A percentile compares a stretch with the other conserved stretches of the same genome.
Conservation (phyloP, 2,797 vertebrate genomes). For the Tympanoctomys barrerae region DNA sequence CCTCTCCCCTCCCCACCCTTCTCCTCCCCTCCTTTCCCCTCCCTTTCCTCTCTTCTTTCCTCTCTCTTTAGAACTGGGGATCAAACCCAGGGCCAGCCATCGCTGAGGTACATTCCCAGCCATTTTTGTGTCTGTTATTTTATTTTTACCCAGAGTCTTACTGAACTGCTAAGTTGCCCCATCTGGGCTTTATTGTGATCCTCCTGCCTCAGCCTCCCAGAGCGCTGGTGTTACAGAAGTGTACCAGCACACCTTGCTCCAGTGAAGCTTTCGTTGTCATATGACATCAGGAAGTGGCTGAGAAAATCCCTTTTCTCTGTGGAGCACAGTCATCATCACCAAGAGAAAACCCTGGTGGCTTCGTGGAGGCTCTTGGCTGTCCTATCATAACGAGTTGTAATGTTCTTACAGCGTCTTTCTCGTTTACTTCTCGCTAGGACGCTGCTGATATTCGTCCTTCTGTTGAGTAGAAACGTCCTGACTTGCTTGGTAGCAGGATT, state of each 20-base stretch:
- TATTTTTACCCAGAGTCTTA: neutral
- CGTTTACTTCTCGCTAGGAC: neutral
- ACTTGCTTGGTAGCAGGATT: neutral
- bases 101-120: neutral
- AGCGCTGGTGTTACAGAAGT: neutral
- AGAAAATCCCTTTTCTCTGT: neutral
- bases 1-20: too few relatives aligned
- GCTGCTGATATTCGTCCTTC: neutral
- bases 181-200: neutral
- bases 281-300: neutral
- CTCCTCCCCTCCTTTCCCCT: too few relatives aligned
- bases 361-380: neutral
- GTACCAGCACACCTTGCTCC: neutral
- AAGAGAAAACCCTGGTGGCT: neutral
- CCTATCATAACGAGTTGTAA: neutral
- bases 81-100: neutral
- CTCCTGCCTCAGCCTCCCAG: neutral
- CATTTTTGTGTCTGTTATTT: neutral
- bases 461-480: constrained; percentile 44
- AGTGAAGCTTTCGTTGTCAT: neutral
- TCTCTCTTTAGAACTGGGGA: neutral
- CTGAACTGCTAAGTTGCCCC: neutral
- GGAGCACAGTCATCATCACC: neutral
- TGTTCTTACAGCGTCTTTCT: neutral
- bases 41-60: too few relatives aligned